Evolutionary conservation across 2,113 vertebrate genomes (phyloP).

Genomic region (Channa argus): DNA sequence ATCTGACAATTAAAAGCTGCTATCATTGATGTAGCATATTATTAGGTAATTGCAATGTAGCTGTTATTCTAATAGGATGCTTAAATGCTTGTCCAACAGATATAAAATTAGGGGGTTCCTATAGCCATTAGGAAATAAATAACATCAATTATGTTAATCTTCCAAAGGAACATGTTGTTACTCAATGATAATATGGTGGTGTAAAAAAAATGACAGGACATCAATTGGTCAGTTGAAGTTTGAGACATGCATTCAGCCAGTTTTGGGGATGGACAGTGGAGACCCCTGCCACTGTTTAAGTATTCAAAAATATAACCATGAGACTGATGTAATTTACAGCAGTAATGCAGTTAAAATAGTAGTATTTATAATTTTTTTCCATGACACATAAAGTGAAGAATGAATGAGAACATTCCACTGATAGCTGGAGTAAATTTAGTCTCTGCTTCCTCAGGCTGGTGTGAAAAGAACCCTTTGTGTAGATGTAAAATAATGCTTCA

Average conservation of each 20-base stretch:
- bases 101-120: constrained; percentile 17
- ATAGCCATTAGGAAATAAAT: background rate
- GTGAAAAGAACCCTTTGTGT: too few species aligned
- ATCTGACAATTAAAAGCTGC: constrained; percentile 7
- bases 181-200: background rate
- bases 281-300: too few species aligned
- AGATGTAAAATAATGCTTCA: too few species aligned
- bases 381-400: background rate
- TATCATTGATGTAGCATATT: background rate
- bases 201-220: background rate
- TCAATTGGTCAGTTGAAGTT: background rate
- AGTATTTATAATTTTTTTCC: background rate
- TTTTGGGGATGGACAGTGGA: background rate
- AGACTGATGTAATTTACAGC: background rate
- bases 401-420: background rate
- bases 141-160: background rate
- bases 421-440: background rate
- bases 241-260: background rate
- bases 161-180: background rate
- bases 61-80: constrained; percentile 30
- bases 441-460: background rate
- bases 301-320: too few species aligned
- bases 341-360: background rate
- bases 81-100: constrained; percentile 45
- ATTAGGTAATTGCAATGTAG: constrained; percentile 27